phyloP scores from a whole-genome alignment of 2,888 invertebrate genomes.

The Andrena flavipes region DNA sequence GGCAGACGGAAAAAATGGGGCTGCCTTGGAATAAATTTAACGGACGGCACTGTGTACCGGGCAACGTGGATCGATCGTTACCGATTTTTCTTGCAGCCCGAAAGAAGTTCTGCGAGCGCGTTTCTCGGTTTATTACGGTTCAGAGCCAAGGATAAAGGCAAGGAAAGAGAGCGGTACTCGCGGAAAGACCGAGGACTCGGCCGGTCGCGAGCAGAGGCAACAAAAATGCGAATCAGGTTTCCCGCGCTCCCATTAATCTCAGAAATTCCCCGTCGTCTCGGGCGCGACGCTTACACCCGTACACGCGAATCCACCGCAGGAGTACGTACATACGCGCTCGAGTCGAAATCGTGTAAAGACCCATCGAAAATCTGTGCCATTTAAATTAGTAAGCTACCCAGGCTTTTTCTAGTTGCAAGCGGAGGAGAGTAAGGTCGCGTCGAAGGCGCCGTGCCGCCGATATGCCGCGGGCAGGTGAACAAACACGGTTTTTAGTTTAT shows the following conservation, averaged over 20 bases:
- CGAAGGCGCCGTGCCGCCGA: constrained; percentile 10
- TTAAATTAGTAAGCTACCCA: background rate
- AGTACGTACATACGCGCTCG: too few relatives aligned
- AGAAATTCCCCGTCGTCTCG: constrained; percentile 58
- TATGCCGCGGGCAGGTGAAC: constrained; percentile 36
- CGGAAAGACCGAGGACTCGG: constrained; percentile 44
- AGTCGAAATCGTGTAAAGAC: background rate
- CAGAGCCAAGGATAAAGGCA: constrained; percentile 53
- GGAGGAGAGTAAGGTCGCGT: background rate
- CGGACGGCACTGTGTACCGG: constrained; percentile 4
- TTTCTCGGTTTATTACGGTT: constrained; percentile 62
- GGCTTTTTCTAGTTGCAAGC: background rate
- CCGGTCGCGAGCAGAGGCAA: constrained; percentile 30
- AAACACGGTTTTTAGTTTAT: constrained; percentile 50
- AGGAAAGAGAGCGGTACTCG: constrained; percentile 38
- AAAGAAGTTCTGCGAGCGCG: constrained; percentile 32
- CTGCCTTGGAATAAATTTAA: constrained; percentile 67
- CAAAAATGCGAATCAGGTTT: constrained; percentile 73
- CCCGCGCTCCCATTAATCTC: constrained; percentile 68
- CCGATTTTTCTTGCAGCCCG: constrained; percentile 51
- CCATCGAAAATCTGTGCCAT: background rate
- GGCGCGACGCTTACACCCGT: constrained; percentile 12
- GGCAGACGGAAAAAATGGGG: constrained; percentile 53
- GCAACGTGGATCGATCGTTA: constrained; percentile 58
- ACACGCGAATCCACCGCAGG: background rate